Evolutionary conservation across 2,888 invertebrate genomes (phyloP).

Genomic region (Ferrisia virgata): DNA sequence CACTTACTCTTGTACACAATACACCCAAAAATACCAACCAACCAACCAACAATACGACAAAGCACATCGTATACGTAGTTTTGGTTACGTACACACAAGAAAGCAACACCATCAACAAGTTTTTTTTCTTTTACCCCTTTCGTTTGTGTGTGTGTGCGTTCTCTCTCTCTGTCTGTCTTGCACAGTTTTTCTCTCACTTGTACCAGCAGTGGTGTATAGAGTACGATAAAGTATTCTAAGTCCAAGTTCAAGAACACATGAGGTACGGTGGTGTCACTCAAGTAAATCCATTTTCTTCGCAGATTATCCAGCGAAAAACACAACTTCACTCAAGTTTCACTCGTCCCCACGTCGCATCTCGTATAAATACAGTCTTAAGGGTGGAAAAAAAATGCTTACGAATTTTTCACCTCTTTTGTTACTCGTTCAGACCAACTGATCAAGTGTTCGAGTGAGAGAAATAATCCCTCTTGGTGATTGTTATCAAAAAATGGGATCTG

Average conservation of each 20-base stretch:
- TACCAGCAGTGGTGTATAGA: too few species aligned
- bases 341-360: background rate
- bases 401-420: too few species aligned
- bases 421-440: too few species aligned
- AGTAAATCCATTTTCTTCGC: slow-evolving; percentile 19
- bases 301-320: slow-evolving; percentile 23
- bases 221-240: too few species aligned
- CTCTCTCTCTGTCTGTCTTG: background rate
- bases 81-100: too few species aligned
- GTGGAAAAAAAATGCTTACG: too few species aligned
- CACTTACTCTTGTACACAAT: too few species aligned
- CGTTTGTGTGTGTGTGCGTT: too few species aligned
- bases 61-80: background rate
- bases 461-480: too few species aligned
- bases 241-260: too few species aligned
- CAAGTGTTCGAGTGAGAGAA: too few species aligned
- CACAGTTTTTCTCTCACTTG: background rate
- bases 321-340: background rate
- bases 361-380: background rate
- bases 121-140: background rate
- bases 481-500: too few species aligned
- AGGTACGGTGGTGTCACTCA: background rate
- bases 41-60: background rate
- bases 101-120: background rate
- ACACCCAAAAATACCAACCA: background rate